Conservation (phyloP, 2,113 vertebrate genomes). For the Fukomys damarensis region DNA sequence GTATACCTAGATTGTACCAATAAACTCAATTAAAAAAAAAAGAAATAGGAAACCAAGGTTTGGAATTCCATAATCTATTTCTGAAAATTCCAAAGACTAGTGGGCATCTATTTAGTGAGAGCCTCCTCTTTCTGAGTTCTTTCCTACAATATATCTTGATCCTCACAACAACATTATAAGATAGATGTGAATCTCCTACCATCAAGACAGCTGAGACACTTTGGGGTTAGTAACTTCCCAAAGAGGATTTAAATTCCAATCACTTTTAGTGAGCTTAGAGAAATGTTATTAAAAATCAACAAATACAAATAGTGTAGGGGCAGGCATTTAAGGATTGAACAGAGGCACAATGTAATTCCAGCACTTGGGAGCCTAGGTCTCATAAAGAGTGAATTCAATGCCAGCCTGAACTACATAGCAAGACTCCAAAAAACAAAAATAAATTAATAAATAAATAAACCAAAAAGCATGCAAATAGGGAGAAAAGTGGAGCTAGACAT, state of each 20-base stretch:
- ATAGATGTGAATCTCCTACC: not conserved
- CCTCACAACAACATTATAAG: not conserved
- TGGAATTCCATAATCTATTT: not conserved
- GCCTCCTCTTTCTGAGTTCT: not conserved
- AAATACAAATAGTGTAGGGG: not conserved
- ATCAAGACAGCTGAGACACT: not conserved
- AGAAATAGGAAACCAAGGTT: not conserved
- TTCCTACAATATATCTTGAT: not conserved
- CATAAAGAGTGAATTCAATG: not conserved
- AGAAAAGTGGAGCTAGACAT: not conserved
- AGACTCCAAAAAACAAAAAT: not conserved
- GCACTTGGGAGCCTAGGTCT: not conserved
- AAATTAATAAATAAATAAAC: not conserved
- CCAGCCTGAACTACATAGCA: not conserved
- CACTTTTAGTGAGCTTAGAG: not conserved
- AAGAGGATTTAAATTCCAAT: conserved; percentile 27
- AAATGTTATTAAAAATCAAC: conserved; percentile 26
- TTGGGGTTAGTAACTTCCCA: not conserved
- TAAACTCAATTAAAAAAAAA: too few relatives aligned
- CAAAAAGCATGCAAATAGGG: not conserved
- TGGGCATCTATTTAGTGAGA: not conserved
- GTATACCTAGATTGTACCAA: too few relatives aligned
- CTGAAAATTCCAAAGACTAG: not conserved
- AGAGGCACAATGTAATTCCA: not conserved
- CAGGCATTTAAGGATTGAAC: conserved; percentile 27